Evolutionary conservation across 2,113 vertebrate species (phyloP), one percentile per base, ranked within the genome.

Genomic region (Bujurquina vittata): DNA sequence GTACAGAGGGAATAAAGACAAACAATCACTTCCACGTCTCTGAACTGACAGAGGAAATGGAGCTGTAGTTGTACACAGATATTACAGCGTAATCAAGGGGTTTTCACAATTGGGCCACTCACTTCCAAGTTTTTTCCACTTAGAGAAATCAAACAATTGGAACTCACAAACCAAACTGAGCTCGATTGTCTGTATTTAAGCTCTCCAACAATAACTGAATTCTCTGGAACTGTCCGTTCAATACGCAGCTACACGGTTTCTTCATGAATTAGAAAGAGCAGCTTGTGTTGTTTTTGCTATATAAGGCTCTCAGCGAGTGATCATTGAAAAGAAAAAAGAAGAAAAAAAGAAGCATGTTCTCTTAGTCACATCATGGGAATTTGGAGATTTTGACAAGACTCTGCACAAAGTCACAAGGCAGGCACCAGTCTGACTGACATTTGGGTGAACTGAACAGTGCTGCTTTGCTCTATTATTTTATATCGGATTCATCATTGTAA

Each of bases 351-450:
- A 77, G 43, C 63, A 84, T 74, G 73, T 81, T 86, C 33, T 60
- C 88, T 91, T 65, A 87, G 80, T 93, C 89, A 92, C 76, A 79
- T 86, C 73, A 63, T 77, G 89, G 85, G 86, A 91, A 93, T 89
- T 46, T 81, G 62, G 61, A 86, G 81, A 81, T 59, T 85, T 73
- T 79, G 75, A 85, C 46, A 72, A 31, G 67, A 72, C 77, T 87
- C 84, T 82, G 79, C 57, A 85, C 63, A 61, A 72, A 88, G 84
- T 87, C 85, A 89, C 69, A 55, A 49, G 4, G 26, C 79, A 63
- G 87, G 79, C 81, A 78, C 72, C 87, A 87, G 85, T 75, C 67
- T 60, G 84, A 61, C 87, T 63, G 87, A 88, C 83, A 78, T 29
- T 83, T 84, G 65, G 63, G 85, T 83, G 75, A 82, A 92, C 84